A percentile compares a stretch with the other conserved stretches of the same genome.
phyloP scores from a whole-genome alignment of 2,113 vertebrate species.

The Nannospalax galili region DNA sequence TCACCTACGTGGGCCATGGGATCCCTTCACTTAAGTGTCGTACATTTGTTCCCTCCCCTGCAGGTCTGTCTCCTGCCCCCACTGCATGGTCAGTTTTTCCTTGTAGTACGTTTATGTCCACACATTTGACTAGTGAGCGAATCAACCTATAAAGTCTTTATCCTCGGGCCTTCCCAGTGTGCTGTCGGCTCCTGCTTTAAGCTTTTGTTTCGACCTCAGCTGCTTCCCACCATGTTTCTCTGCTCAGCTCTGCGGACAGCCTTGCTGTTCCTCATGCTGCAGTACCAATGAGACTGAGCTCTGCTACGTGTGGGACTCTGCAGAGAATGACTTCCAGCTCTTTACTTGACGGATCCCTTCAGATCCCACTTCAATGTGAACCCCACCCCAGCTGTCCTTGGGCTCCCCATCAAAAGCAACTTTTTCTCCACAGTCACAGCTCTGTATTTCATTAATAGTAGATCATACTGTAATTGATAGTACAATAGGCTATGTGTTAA shows the following conservation, averaged over 20 bases:
- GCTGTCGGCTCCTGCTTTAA: fast-evolving
- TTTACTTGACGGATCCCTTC: not conserved
- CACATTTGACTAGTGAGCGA: not conserved
- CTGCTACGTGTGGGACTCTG: not conserved
- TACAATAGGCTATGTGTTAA: too few species aligned
- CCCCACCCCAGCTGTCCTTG: not conserved
- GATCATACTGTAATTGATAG: not conserved
- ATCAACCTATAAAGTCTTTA: not conserved
- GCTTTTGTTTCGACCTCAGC: not conserved
- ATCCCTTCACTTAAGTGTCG: not conserved
- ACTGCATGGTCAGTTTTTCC: not conserved
- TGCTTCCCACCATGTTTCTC: not conserved
- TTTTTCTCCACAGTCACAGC: not conserved
- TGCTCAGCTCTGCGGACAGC: not conserved
- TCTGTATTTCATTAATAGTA: not conserved
- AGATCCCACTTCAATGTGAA: not conserved
- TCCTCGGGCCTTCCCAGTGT: fast-evolving
- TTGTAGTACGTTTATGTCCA: not conserved
- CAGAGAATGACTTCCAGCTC: not conserved
- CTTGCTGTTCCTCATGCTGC: not conserved
- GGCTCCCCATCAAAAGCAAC: not conserved
- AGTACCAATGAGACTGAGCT: not conserved
- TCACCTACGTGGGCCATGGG: not conserved
- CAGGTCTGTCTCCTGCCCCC: not conserved
- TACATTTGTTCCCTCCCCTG: too few species aligned